These are phyloP conservation scores for Poeciliopsis turneri DNA, from an alignment of 2,797 vertebrate species.

Conservation along the genomic window DNA sequence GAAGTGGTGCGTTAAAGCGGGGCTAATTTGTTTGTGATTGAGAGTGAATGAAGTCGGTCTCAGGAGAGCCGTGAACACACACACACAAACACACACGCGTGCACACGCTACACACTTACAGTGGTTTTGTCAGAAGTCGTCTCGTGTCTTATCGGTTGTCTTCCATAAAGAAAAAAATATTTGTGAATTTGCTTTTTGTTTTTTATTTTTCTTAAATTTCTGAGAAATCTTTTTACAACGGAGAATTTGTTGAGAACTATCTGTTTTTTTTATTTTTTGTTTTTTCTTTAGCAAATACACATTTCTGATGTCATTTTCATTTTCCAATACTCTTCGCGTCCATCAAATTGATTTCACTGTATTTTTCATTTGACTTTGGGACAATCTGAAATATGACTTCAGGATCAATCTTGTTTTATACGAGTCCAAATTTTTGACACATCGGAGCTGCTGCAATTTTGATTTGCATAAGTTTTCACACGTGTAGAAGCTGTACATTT, in stretches of 20 bases:
- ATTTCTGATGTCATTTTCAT: background rate
- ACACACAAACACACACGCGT: background rate
- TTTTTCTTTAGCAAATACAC: background rate
- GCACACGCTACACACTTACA: constrained; percentile 32
- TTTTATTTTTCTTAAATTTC: background rate
- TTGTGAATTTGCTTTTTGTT: background rate
- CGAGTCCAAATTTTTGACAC: background rate
- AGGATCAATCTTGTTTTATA: background rate
- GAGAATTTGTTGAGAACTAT: background rate
- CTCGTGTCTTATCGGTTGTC: constrained; percentile 4
- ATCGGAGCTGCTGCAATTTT: background rate
- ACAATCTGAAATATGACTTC: background rate
- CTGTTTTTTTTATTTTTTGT: no score
- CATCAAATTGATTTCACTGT: background rate
- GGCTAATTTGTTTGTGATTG: constrained; percentile 77
- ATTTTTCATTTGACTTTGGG: background rate
- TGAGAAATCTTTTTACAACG: background rate
- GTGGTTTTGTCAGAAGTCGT: constrained; percentile 25
- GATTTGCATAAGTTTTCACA: background rate
- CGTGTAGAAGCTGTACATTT: background rate
- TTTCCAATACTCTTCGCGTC: background rate
- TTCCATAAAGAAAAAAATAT: background rate
- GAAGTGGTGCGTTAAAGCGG: constrained; percentile 67
- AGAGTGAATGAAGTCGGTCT: constrained; percentile 70
- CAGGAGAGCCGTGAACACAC: constrained; percentile 46